Evolutionary conservation across 2,888 invertebrate species (phyloP).

Genomic region (Marasmarcha lunaedactyla): DNA sequence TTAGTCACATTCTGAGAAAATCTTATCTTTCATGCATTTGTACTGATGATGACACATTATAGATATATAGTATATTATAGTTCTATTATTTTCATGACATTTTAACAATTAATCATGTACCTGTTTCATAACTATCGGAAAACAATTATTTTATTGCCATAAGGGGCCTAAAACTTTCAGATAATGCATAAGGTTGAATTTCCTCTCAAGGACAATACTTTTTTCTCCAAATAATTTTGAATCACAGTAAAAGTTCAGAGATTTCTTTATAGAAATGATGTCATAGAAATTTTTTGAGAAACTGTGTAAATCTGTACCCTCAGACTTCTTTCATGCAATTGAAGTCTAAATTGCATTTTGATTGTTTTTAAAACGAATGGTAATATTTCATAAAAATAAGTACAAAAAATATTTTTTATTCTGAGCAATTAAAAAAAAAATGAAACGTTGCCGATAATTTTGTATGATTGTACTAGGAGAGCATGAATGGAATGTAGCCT

Average conservation of each 20-base stretch:
- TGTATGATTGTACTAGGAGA: conserved; percentile 25
- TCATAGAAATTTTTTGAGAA: too few relatives aligned
- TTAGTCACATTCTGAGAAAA: conserved; percentile 14
- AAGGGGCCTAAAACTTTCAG: not conserved
- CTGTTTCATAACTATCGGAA: conserved; percentile 37
- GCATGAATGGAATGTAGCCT: conserved; percentile 24
- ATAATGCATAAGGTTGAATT: too few relatives aligned
- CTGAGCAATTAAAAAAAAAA: not conserved
- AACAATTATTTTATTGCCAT: conserved; percentile 26
- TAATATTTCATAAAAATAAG: not conserved
- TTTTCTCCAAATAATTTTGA: too few relatives aligned
- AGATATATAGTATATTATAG: conserved; percentile 23
- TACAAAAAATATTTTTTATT: not conserved
- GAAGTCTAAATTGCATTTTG: not conserved
- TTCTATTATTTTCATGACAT: conserved; percentile 34
- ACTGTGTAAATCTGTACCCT: too few relatives aligned
- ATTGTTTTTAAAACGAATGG: not conserved
- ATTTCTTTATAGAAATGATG: too few relatives aligned
- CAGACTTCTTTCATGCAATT: not conserved
- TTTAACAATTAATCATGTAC: conserved; percentile 48
- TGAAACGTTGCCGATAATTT: conserved; percentile 5
- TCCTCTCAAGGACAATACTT: too few relatives aligned
- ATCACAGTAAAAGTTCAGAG: too few relatives aligned
- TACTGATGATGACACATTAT: conserved; percentile 11
- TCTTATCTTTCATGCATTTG: conserved; percentile 9